Evolutionary conservation across 2,113 vertebrate genomes (phyloP), one percentile per base, ranked within the genome.

Genomic region (Nothocercus nigrocapillus): DNA sequence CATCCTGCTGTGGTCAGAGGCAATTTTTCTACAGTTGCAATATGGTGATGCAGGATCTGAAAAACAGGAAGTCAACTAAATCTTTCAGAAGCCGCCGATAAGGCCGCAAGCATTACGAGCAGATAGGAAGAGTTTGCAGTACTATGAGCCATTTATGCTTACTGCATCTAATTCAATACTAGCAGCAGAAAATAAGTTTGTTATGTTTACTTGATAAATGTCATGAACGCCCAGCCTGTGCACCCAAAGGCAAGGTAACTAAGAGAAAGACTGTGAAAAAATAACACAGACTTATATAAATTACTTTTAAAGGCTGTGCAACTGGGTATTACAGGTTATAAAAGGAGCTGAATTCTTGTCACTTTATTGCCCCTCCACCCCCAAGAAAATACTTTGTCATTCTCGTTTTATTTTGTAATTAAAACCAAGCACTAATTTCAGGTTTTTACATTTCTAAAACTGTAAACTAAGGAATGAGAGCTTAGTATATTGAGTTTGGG

Each of bases 41-140:
- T 98, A 75, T 98, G 98, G 94, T 98, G 98, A 70, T 98, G 97
- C n/a, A 98, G 95, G 56, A 98, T 98, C 98, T 98, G 90, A 78
- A 95, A 91, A 64, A 38, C 53, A 72, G 66, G 69, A 92, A 91
- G 69, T 5, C 12, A 80, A 58, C 18, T 25, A 7, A 8, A 21
- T 18, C 18, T 75, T 62, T 36, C 64, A 64, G 38, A 83, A 42
- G 19, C 20, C 19, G 51, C 13, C 15, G 45, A 13, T 4, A 80
- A 44, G 61, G 64, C 6, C 22, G 18, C 0, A 4, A 86, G 79
- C 42, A 27, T 13, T 13, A 53, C 38, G 21, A 36, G 51, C 62
- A 64, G 49, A 13, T 13, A 5, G 5, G 13, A 68, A 77, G 53
- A 3, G 51, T 51, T 1, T 40, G 42, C 21, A 47, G n/a, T 5